Evolutionary conservation across 2,888 invertebrate genomes (phyloP).

Genomic region (Oegoconia quadripuncta): DNA sequence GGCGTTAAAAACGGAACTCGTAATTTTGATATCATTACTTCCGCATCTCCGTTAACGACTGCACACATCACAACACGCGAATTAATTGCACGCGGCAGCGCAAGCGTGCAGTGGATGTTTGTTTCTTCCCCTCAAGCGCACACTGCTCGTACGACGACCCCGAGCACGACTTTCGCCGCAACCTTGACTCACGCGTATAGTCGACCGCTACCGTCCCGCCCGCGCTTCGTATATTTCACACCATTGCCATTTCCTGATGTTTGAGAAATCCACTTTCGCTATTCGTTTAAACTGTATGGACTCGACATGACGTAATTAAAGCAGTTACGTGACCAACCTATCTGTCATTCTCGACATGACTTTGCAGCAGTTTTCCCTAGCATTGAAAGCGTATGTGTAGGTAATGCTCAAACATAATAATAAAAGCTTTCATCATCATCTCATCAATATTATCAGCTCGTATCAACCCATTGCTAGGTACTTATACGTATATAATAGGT

Average conservation of each 20-base stretch:
- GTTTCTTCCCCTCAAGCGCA: conserved; percentile 40
- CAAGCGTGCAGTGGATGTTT: conserved; percentile 4
- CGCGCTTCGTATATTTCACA: conserved; percentile 31
- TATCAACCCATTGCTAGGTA: no score
- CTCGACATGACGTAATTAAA: conserved; percentile 18
- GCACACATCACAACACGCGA: conserved; percentile 8
- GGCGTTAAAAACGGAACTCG: conserved; percentile 1
- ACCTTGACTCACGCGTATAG: conserved; percentile 55
- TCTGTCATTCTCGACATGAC: neutral
- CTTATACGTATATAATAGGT: no score
- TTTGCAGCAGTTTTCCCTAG: neutral
- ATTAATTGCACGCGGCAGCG: conserved; percentile 19
- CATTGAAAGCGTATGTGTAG: conserved; percentile 1
- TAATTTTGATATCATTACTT: conserved; percentile 1
- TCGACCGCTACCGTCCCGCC: conserved; percentile 36
- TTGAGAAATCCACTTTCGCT: conserved; percentile 72
- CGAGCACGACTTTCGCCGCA: conserved; percentile 69
- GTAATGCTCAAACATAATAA: no score
- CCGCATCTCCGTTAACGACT: conserved; percentile 13
- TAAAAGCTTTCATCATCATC: no score
- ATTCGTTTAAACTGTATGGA: conserved; percentile 31
- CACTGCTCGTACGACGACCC: conserved; percentile 60
- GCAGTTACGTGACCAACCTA: conserved; percentile 8
- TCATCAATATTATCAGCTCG: no score
- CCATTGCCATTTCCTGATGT: conserved; percentile 58